A percentile compares a stretch with the other conserved stretches of the same genome.
Evolutionary conservation across 2,888 invertebrate species (phyloP).

Genomic region (Fragum sueziense): DNA sequence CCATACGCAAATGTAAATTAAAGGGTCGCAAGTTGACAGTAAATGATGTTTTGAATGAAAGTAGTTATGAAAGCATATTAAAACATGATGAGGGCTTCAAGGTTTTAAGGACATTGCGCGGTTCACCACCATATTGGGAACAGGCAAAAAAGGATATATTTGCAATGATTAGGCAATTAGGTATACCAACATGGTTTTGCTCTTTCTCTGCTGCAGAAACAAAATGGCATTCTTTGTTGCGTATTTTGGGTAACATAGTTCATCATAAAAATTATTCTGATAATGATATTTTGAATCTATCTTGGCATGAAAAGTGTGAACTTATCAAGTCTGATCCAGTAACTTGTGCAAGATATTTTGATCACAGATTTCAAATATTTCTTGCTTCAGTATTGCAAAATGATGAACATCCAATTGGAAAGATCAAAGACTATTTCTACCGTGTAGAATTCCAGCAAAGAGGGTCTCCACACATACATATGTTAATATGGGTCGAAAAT

Average conservation of each 20-base stretch:
- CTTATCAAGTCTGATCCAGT: constrained; percentile 47
- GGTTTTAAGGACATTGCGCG: constrained; percentile 35
- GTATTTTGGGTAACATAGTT: constrained; percentile 18
- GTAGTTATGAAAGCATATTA: constrained; percentile 18
- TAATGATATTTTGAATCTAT: constrained; percentile 22
- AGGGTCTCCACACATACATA: constrained; percentile 56
- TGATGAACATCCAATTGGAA: constrained; percentile 31
- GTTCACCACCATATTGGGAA: constrained; percentile 48
- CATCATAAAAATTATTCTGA: constrained; percentile 23
- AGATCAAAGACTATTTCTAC: constrained; percentile 32
- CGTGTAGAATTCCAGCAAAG: no score
- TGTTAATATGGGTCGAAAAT: constrained; percentile 52
- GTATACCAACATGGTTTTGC: constrained; percentile 42
- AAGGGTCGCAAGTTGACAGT: constrained; percentile 39
- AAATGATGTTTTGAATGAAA: constrained; percentile 21
- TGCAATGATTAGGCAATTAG: constrained; percentile 49
- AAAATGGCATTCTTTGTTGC: constrained; percentile 48
- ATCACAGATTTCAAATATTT: constrained; percentile 43
- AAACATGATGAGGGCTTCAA: constrained; percentile 41
- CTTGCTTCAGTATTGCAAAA: constrained; percentile 21
- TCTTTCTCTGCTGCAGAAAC: constrained; percentile 62
- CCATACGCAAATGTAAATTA: constrained; percentile 38
- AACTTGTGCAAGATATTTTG: constrained; percentile 40
- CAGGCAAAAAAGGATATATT: no score
- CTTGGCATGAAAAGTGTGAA: neutral